Base-by-base conservation (phyloP, 92 coral and sea anemone genomes). In the Umimayanthus chanpuru region DNA sequence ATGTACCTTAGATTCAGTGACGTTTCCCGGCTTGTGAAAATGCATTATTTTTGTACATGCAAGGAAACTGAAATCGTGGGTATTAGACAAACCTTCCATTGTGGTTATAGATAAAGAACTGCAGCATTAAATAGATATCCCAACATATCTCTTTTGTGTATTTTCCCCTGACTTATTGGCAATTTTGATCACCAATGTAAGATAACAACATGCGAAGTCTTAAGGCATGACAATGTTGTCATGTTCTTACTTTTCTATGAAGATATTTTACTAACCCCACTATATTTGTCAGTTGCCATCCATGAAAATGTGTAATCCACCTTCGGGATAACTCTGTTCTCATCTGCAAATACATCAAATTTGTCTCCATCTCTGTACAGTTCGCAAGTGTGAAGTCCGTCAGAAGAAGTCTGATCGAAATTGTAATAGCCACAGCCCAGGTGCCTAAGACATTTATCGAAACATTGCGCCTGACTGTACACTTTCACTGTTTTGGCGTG, bases 351-450 rank as follows among this genome's bases (percentile, higher is more conserved):
- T 12, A 6, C 23, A 11, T 56, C 44, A 28, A 70, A 2, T 43
- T 71, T 53, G 29, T 30, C 40, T 68, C 65, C 87, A 28, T 44
- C 26, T 28, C 74, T 44, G 65, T 43, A 83, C 44, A 83, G 10
- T 70, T 83, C 87, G 30, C 87, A 83, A 18, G 41, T 83, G 66
- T 70, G 67, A 18, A 83, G 44, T 4, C 87, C 79, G 20, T 71
- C 77, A 29, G 36, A 43, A 29, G 79, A 73, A 15, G 64, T 83
- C 25, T 70, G 87, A 21, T 71, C 41, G 14, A 83, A 83, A 47
- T 83, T 83, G 61, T 83, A 83, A 71, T 68, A 83, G 6, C 43
- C 41, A 47, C 87, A 83, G 7, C 79, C 78, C 28, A 44, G 87
- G 20, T 40, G 74, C 26, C 87, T 44, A 36, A 83, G 20, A 53